Evolutionary conservation across 1,140 invertebrate genomes (phyloP), one percentile per base, ranked within the genome.

Genomic region (Chrysopa pallens): DNA sequence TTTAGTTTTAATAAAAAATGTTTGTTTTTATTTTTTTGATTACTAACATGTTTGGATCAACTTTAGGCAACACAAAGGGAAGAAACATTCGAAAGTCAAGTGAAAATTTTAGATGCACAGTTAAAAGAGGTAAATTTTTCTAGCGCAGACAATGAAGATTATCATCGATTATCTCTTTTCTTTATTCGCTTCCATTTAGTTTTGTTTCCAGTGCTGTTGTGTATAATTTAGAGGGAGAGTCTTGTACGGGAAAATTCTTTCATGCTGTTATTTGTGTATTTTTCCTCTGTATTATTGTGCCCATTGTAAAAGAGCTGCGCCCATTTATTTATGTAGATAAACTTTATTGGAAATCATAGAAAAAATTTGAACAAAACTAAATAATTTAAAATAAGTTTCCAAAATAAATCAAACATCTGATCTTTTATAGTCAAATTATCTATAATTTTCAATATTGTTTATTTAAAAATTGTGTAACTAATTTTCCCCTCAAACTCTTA

Each of bases 21-120:
- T 54, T 55, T 51, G 50, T 46, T 48, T 50, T 50, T 52, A n/a
- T 54, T 51, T 23, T 47, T 48, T 51, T 40, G 7, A 37, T 38
- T 43, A 44, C 42, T 48, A 54, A 55, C 50, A 41, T 23, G 17
- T 3, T 23, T 23, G 17, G 17, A 23, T 5, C 17, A 33, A 33
- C 8, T 12, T 50, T 68, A 93, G 90, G 87, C 90, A 56, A 92
- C 86, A 59, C 86, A 93, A 70, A 86, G 91, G 69, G 93, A 97
- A 73, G 92, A 96, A 69, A 83, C 83, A 50, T 94, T 87, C 67
- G 87, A 92, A 63, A 78, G 80, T 58, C 88, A 91, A 67, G 88
- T 95, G 54, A 90, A 92, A 72, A 74, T 86, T 59, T 72, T 95
- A 62, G 81, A 87, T 62, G 76, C 79, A 62, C 80, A 89, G 66